Evolutionary conservation across 2,113 vertebrate genomes (phyloP), one percentile per base, ranked within the genome.

Genomic region (Pogona vitticeps): DNA sequence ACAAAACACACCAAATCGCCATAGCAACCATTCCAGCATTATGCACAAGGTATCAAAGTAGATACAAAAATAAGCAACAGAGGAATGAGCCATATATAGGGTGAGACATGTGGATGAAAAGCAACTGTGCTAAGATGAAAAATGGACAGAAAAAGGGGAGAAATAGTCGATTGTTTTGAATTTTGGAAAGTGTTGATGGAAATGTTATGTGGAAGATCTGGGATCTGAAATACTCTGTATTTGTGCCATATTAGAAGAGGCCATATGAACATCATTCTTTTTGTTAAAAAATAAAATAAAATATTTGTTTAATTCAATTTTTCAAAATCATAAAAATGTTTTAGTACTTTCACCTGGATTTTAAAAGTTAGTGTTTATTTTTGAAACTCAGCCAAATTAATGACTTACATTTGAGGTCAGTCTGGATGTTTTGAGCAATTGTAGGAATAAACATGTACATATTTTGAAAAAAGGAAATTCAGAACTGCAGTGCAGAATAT

Each of bases 1-100:
- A 95, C 90, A 96, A 96, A 97, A 94, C 93, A 94, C 91, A 91
- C 42, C 71, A 86, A 93, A 94, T 96, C 95, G 93, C 96, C 94
- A 96, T 92, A 94, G 96, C 95, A 96, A 96, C 96, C 26, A 85
- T 87, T 85, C 87, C 87, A 92, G 91, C 94, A 96, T 96, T 97
- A 95, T 92, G 93, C 91, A 86, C 85, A 90, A 82, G 82, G 90
- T 95, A 95, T 96, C 85, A 88, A 82, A 84, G 85, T 78, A 87
- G 87, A 90, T 92, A 93, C 86, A 91, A 92, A 95, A 94, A 88
- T 85, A 93, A 93, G 87, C 84, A 68, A 88, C 90, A 89, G 83
- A 91, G 83, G 90, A 93, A 92, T 89, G 86, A 87, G 85, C 81
- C 89, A 79, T 78, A 77, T 13, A 86, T 82, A 68, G 76, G 76